phyloP scores from a whole-genome alignment of 1,140 invertebrate species.

The Phocides pigmalion region DNA sequence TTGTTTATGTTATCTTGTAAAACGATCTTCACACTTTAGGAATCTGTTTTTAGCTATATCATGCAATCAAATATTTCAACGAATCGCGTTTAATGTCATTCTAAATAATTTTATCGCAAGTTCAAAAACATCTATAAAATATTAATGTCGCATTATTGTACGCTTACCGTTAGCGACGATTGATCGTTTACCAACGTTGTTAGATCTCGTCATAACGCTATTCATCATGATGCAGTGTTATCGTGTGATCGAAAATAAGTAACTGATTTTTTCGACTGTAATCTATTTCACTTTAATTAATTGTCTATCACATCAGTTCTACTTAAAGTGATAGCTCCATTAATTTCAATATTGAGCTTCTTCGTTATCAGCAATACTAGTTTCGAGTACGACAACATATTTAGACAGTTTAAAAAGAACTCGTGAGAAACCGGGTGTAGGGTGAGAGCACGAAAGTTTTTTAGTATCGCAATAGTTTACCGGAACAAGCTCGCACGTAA shows the following conservation, averaged over 20 bases:
- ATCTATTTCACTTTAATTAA: constrained; percentile 27
- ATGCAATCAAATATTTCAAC: constrained; percentile 15
- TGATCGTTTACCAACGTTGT: constrained; percentile 52
- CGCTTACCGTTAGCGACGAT: constrained; percentile 58
- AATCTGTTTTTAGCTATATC: constrained; percentile 8
- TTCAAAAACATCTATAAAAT: constrained; percentile 16
- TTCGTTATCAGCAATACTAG: neutral
- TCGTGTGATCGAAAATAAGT: constrained; percentile 42
- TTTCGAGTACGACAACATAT: constrained; percentile 20
- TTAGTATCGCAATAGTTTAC: constrained; percentile 62
- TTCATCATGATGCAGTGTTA: constrained; percentile 55
- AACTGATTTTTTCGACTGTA: constrained; percentile 44
- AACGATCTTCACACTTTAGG: constrained; percentile 13
- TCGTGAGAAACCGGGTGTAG: constrained; percentile 24
- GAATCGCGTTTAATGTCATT: neutral
- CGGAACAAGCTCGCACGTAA: constrained; percentile 74
- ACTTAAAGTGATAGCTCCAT: constrained; percentile 7
- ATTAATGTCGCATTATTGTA: constrained; percentile 52
- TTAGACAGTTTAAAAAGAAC: constrained; percentile 36
- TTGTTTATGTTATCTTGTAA: constrained; percentile 19
- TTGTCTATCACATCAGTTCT: constrained; percentile 15
- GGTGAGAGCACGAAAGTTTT: constrained; percentile 45
- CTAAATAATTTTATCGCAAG: neutral
- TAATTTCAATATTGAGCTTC: neutral
- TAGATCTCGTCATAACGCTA: constrained; percentile 54